These are phyloP conservation scores for Lophochroa leadbeateri DNA, from an alignment of 2,113 vertebrate species.

Conservation along the genomic window DNA sequence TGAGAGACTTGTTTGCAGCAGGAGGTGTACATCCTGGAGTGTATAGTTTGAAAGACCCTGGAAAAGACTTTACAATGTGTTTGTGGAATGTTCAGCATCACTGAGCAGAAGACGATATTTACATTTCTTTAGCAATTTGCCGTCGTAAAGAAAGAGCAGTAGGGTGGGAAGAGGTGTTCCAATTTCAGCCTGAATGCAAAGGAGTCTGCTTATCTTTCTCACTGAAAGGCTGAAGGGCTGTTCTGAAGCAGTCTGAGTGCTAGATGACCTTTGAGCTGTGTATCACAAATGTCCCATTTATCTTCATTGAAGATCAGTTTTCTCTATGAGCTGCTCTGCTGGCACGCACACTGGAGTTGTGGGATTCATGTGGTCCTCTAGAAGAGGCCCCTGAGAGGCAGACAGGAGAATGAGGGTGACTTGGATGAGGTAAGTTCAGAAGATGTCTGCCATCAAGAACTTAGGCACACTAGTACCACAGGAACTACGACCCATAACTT, in stretches of 20 bases:
- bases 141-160: no score
- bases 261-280: background rate
- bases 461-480: background rate
- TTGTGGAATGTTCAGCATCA: no score
- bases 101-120: background rate
- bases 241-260: background rate
- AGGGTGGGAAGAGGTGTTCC: background rate
- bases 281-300: background rate
- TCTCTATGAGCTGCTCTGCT: background rate
- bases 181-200: background rate
- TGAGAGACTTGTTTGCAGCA: fast-evolving
- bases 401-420: background rate
- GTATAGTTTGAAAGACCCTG: background rate
- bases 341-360: background rate
- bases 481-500: background rate
- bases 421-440: background rate
- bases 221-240: background rate
- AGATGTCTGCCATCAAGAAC: background rate
- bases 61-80: background rate
- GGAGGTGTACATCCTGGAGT: fast-evolving
- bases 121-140: no score
- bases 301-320: background rate
- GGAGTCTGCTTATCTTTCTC: background rate
- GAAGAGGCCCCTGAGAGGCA: background rate
- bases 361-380: background rate